Conservation (phyloP, 2,888 invertebrate species). For the Stenchaetothrips biformis region DNA sequence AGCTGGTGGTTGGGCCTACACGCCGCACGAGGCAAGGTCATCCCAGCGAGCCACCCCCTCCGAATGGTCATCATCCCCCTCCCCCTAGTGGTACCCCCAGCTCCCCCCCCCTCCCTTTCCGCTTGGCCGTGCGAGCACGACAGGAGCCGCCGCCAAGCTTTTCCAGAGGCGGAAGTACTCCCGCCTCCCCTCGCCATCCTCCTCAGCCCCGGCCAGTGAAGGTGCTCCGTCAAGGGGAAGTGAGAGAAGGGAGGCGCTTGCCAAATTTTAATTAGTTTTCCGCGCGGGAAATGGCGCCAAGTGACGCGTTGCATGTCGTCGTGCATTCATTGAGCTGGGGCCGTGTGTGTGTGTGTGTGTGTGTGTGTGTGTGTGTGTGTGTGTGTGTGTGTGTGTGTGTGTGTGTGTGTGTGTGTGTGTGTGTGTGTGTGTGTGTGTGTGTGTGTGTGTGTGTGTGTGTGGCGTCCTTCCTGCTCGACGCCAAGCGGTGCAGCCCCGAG, state of each 20-base stretch:
- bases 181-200: not conserved
- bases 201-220: not conserved
- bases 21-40: conserved; percentile 11
- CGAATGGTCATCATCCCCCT: not conserved
- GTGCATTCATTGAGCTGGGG: too few relatives aligned
- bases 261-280: too few relatives aligned
- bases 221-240: not conserved
- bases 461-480: not conserved
- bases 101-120: not conserved
- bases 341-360: not conserved
- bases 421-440: not conserved
- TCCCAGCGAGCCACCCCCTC: not conserved
- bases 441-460: not conserved
- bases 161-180: too few relatives aligned
- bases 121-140: not conserved
- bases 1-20: not conserved
- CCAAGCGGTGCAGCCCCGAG: not conserved
- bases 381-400: not conserved
- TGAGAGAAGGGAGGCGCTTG: too few relatives aligned
- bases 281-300: too few relatives aligned
- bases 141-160: not conserved
- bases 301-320: too few relatives aligned
- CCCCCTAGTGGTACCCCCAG: not conserved
- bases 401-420: too few relatives aligned
- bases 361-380: not conserved